Percentiles rank a stretch among this genome's conserved stretches.
These are phyloP conservation scores for Mactromeris polynyma DNA, from an alignment of 2,888 invertebrate species.

Conservation along the genomic window DNA sequence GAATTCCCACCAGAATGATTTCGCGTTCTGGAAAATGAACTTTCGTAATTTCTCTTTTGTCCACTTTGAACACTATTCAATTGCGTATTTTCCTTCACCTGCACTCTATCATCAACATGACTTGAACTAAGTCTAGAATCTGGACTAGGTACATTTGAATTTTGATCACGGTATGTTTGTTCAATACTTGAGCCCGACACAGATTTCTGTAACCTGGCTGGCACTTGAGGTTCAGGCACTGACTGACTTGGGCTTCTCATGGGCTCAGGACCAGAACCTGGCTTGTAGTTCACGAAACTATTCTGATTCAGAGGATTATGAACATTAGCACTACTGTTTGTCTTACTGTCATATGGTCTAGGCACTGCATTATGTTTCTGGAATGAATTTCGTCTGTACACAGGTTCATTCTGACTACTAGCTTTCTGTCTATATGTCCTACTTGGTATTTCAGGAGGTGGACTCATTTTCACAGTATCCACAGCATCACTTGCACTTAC, in stretches of 20 bases:
- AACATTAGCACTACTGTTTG: conserved; percentile 45
- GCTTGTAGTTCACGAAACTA: conserved; percentile 39
- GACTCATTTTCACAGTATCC: conserved; percentile 45
- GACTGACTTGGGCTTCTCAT: conserved; percentile 59
- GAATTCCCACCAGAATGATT: conserved; percentile 10
- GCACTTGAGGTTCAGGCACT: conserved; percentile 60
- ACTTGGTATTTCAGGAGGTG: conserved; percentile 60
- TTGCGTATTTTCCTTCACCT: conserved; percentile 48
- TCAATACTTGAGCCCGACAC: conserved; percentile 67
- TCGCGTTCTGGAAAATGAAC: conserved; percentile 47
- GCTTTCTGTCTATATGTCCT: conserved; percentile 60
- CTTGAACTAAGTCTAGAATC: conserved; percentile 47
- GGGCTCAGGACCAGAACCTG: conserved; percentile 28
- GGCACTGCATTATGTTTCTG: conserved; percentile 59
- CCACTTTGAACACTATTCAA: conserved; percentile 51
- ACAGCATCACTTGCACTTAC: conserved; percentile 26
- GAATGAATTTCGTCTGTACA: conserved; percentile 53
- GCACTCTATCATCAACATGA: conserved; percentile 32
- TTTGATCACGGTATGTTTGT: conserved; percentile 51
- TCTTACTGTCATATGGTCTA: conserved; percentile 57
- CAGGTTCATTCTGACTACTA: conserved; percentile 32
- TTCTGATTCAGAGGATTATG: conserved; percentile 60
- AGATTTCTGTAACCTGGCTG: conserved; percentile 49
- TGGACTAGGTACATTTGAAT: conserved; percentile 60
- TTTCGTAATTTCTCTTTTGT: conserved; percentile 58